These are phyloP conservation scores for Enteromius argenteus DNA, from an alignment of 2,797 vertebrate genomes.

Conservation along the genomic window DNA sequence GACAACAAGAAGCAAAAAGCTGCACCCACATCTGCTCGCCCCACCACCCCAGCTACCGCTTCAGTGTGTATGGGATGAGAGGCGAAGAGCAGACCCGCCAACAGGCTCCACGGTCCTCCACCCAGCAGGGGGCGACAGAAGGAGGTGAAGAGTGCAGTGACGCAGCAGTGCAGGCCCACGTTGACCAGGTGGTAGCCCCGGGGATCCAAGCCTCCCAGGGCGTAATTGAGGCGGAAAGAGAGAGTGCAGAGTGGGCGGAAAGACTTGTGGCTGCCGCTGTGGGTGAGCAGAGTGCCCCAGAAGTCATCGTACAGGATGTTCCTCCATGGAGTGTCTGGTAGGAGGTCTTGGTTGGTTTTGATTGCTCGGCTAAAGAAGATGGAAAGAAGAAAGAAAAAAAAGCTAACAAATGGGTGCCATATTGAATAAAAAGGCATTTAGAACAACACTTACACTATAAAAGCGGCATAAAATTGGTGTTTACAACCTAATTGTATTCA, in stretches of 20 bases:
- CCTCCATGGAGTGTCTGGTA: conserved; percentile 94
- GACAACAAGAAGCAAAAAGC: conserved; percentile 89
- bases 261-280: conserved; percentile 99
- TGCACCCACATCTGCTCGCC: conserved; percentile 95
- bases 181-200: conserved; percentile 97
- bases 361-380: conserved; percentile 89
- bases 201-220: conserved; percentile 90
- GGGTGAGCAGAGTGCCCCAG: conserved; percentile 97
- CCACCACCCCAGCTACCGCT: conserved; percentile 94
- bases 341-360: conserved; percentile 98
- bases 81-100: conserved; percentile 93
- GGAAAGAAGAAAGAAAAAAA: background rate
- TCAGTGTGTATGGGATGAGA: conserved; percentile 96
- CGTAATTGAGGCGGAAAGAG: conserved; percentile 95
- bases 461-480: background rate
- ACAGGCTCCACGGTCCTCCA: conserved; percentile 89
- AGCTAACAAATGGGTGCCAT: background rate
- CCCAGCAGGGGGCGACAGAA: conserved; percentile 91
- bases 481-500: background rate
- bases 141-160: conserved; percentile 90
- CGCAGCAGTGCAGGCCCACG: conserved; percentile 87
- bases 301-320: conserved; percentile 99
- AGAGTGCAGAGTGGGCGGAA: conserved; percentile 97
- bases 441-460: background rate
- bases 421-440: background rate